Percentiles rank a stretch among this genome's conserved stretches.
These are phyloP conservation scores for Apostichopus parvimensis DNA, from an alignment of 35 echinoderm and acorn worm genomes.

Conservation along the genomic window DNA sequence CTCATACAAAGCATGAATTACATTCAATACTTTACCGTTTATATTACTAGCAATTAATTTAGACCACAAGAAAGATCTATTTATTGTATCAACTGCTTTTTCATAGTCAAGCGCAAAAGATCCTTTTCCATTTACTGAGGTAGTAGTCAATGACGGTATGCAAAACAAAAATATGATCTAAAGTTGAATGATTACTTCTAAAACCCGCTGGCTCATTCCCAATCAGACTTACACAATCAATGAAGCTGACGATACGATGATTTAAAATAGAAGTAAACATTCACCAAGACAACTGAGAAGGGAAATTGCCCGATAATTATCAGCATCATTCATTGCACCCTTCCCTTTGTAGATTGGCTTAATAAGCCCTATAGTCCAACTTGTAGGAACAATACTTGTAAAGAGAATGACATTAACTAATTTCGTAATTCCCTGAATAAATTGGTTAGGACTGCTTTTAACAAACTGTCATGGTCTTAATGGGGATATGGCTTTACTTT, in stretches of 20 bases:
- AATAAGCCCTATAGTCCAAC: slow-evolving; percentile 37
- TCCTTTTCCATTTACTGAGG: slow-evolving; percentile 32
- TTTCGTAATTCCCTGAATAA: no score
- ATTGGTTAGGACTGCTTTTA: no score
- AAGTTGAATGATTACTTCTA: slow-evolving; percentile 47
- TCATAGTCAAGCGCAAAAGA: slow-evolving; percentile 68
- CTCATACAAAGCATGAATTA: slow-evolving; percentile 63
- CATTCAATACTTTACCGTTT: slow-evolving; percentile 72
- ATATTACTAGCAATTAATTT: slow-evolving; percentile 58
- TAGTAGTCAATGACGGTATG: slow-evolving; percentile 58
- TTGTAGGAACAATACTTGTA: slow-evolving; percentile 8
- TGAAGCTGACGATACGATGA: slow-evolving; percentile 15
- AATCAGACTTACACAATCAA: slow-evolving; percentile 33
- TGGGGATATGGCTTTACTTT: no score
- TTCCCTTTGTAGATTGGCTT: slow-evolving; percentile 50
- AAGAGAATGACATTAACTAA: slow-evolving; percentile 21
- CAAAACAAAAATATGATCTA: slow-evolving; percentile 56
- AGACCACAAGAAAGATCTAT: not conserved
- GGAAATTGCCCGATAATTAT: slow-evolving; percentile 43
- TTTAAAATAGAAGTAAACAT: slow-evolving; percentile 62
- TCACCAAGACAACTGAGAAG: slow-evolving; percentile 27
- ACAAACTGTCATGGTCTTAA: no score
- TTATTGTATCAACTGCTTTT: slow-evolving; percentile 71
- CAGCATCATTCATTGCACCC: slow-evolving; percentile 30
- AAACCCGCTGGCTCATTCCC: slow-evolving; percentile 67